Evolutionary conservation across 2,888 invertebrate genomes (phyloP).

Genomic region (Andrena camellia): DNA sequence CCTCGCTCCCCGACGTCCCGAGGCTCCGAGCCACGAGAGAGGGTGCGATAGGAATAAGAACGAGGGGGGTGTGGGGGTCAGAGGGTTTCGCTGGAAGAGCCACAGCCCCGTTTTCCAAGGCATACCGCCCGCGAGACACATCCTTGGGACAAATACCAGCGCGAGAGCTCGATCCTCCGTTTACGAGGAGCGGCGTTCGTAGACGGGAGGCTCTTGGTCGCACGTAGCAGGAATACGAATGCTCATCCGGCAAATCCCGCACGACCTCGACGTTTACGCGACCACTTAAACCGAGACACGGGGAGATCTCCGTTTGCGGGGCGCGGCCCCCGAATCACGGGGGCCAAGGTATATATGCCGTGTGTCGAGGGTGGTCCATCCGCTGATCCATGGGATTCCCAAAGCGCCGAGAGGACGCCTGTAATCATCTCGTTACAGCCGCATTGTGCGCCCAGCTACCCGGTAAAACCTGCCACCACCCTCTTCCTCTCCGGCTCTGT

Average conservation of each 20-base stretch:
- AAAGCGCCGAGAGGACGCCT: constrained; percentile 71
- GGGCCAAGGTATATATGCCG: constrained; percentile 54
- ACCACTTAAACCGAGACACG: constrained; percentile 69
- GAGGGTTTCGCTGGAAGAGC: not conserved
- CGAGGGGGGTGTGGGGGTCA: not conserved
- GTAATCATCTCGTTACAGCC: constrained; percentile 83
- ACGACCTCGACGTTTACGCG: constrained; percentile 59
- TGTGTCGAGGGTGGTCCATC: constrained; percentile 11
- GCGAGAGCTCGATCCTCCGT: constrained; percentile 44
- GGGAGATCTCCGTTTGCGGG: constrained; percentile 54
- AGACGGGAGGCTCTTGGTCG: constrained; percentile 15
- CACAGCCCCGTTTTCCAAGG: constrained; percentile 13
- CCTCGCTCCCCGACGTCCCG: not conserved
- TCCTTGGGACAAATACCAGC: constrained; percentile 44
- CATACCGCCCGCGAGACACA: constrained; percentile 22
- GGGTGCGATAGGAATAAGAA: constrained; percentile 18
- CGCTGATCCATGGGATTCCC: constrained; percentile 65
- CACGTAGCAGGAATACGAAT: constrained; percentile 66
- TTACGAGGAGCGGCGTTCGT: constrained; percentile 47
- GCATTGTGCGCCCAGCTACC: constrained; percentile 74
- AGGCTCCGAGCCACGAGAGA: not conserved
- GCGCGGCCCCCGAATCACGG: constrained; percentile 47
- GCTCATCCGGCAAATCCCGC: constrained; percentile 51
- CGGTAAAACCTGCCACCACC: constrained; percentile 65
- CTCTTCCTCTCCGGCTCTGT: constrained; percentile 1